Percentiles rank a stretch among this genome's conserved stretches.
Evolutionary conservation across 2,113 vertebrate genomes (phyloP).

Genomic region (Typhlomys cinereus): DNA sequence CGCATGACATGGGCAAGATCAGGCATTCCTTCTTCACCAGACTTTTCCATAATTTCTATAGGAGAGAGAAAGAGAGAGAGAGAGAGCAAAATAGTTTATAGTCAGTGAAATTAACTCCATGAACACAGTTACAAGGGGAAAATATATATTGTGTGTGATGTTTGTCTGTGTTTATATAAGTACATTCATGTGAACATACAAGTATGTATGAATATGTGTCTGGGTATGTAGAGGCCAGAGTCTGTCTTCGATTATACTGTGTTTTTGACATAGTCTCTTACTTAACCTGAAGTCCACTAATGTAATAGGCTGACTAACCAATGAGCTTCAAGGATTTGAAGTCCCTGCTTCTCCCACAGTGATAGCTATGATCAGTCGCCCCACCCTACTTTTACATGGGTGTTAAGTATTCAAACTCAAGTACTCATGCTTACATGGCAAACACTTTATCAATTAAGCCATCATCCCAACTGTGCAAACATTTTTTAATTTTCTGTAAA

Average conservation of each 20-base stretch:
- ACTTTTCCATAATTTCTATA: constrained; percentile 95
- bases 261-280: background rate
- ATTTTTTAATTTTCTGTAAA: background rate
- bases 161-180: background rate
- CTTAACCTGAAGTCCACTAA: background rate
- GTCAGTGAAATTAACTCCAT: constrained; percentile 14
- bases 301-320: too few species aligned
- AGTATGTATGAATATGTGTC: too few species aligned
- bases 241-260: background rate
- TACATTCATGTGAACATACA: too few species aligned
- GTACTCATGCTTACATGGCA: background rate
- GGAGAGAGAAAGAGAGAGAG: constrained; percentile 67
- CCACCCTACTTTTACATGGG: background rate
- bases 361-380: too few species aligned
- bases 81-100: background rate
- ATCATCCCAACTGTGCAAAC: background rate
- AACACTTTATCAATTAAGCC: background rate
- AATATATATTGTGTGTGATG: background rate
- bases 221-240: too few species aligned
- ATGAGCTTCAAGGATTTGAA: too few species aligned
- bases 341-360: background rate
- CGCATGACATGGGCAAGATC: constrained; percentile 97
- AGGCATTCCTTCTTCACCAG: constrained; percentile 94
- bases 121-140: background rate
- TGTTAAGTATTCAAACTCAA: background rate